Base-by-base conservation (phyloP, 2,888 invertebrate genomes). In the Dynastes grantii region DNA sequence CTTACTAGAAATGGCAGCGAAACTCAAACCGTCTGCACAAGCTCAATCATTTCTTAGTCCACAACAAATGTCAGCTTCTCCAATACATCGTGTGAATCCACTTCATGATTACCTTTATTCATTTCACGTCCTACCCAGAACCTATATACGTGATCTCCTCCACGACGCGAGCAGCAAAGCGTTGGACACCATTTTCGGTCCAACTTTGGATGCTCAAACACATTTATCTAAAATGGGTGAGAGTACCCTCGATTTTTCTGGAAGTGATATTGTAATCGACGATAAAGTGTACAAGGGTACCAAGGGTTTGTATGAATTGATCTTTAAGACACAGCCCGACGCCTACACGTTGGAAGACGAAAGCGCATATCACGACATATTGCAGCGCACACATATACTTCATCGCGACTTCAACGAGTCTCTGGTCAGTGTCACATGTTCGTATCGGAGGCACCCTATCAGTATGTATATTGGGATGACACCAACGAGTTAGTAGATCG, bases 231-330 rank as follows among this genome's bases (percentile, higher is more conserved):
- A 53, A 5, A 67, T 79, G 29, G 78, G 79, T 22, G 79, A 77
- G 0, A 45, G 49, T 0, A 22, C 22, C 22, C 22, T 22, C 22
- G 22, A 22, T 22, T 22, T 22, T 22, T 22, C 22, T 22, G 22
- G 16, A 16, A 16, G 22, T 22, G 22, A 22, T 22, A 22, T 22
- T 22, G 22, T 22, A 22, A 22, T 22, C 22, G 22, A 22, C 22
- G 22, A 22, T 22, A 22, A 22, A 22, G 22, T 22, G 0, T 22
- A 22, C 22, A 22, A 22, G 22, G 22, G 22, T 22, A 22, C 22
- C 22, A 22, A 22, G 22, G 80, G 81, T 37, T 61, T 81, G n/a
- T 81, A 79, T 22, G 79, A 81, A 55, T 58, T 81, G 0, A 16
- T 80, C 32, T 79, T 81, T 76, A 79, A 81, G 76, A 77, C 76